phyloP scores from a whole-genome alignment of 2,888 invertebrate genomes.

The Slavum lentiscoides region DNA sequence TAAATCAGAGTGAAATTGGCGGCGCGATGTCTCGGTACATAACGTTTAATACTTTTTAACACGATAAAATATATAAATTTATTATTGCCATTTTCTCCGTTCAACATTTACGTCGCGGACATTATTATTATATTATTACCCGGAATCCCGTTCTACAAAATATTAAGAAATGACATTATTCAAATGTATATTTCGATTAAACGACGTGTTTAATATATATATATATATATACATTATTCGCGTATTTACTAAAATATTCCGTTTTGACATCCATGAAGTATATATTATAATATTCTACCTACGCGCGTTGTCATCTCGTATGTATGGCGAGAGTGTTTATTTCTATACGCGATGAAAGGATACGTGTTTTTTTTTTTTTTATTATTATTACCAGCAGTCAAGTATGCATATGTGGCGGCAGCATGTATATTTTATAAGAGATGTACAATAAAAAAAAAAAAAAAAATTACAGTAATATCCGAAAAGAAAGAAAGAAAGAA shows the following conservation, averaged over 20 bases:
- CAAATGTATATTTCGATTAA: slow-evolving; percentile 15
- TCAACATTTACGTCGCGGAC: too few species aligned
- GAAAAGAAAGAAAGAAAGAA: background rate
- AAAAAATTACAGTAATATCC: background rate
- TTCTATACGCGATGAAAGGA: slow-evolving; percentile 8
- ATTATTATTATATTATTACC: too few species aligned
- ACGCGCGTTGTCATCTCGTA: slow-evolving; percentile 9
- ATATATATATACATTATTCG: background rate
- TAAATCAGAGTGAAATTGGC: too few species aligned
- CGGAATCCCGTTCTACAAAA: background rate
- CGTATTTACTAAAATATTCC: background rate
- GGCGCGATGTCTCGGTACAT: too few species aligned
- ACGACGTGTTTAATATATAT: slow-evolving; percentile 11
- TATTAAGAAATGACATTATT: slow-evolving; percentile 10
- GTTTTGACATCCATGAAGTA: slow-evolving; percentile 32
- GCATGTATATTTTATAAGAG: background rate
- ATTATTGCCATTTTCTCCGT: too few species aligned
- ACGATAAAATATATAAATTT: too few species aligned
- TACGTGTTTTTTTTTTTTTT: background rate
- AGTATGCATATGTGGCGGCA: background rate
- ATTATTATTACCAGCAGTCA: background rate
- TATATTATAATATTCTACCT: background rate
- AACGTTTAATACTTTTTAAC: too few species aligned
- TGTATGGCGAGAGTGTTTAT: background rate
- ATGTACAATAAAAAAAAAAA: background rate